These are phyloP conservation scores for Gonocerus acuteangulatus DNA, from an alignment of 2,888 invertebrate species.

Conservation along the genomic window DNA sequence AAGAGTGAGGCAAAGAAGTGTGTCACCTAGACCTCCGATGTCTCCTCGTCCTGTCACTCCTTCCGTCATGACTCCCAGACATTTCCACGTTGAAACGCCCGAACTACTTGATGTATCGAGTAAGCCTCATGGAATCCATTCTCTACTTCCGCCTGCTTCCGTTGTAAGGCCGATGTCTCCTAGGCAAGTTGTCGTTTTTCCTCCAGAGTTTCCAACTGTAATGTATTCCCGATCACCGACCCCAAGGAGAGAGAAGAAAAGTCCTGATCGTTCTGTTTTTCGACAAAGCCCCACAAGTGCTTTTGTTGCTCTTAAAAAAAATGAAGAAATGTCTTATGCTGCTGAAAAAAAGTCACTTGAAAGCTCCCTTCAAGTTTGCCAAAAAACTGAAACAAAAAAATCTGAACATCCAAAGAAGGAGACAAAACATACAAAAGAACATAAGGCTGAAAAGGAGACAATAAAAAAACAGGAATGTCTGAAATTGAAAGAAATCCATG, in stretches of 20 bases:
- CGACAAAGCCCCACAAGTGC: conserved; percentile 13
- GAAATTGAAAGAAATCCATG: no score
- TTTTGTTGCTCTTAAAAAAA: not conserved
- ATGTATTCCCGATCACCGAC: conserved; percentile 34
- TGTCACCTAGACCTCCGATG: not conserved
- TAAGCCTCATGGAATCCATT: conserved; percentile 37
- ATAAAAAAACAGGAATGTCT: no score
- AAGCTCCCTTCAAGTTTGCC: no score
- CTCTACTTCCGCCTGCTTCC: conserved; percentile 36
- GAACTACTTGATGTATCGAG: conserved; percentile 34
- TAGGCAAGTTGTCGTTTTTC: conserved; percentile 38
- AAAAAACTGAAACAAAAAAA: no score
- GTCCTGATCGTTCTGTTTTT: conserved; percentile 5
- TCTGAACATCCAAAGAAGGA: not conserved
- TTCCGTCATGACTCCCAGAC: not conserved
- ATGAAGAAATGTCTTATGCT: not conserved
- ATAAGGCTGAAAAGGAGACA: not conserved
- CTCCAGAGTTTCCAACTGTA: conserved; percentile 37
- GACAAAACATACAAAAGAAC: not conserved
- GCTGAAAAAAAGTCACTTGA: not conserved
- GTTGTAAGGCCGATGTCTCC: conserved; percentile 37
- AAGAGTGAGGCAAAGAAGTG: conserved; percentile 8
- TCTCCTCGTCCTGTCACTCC: conserved; percentile 1
- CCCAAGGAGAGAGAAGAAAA: conserved; percentile 20
- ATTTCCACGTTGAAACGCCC: conserved; percentile 26